Evolutionary conservation across 2,113 vertebrate species (phyloP).

Genomic region (Canis aureus): DNA sequence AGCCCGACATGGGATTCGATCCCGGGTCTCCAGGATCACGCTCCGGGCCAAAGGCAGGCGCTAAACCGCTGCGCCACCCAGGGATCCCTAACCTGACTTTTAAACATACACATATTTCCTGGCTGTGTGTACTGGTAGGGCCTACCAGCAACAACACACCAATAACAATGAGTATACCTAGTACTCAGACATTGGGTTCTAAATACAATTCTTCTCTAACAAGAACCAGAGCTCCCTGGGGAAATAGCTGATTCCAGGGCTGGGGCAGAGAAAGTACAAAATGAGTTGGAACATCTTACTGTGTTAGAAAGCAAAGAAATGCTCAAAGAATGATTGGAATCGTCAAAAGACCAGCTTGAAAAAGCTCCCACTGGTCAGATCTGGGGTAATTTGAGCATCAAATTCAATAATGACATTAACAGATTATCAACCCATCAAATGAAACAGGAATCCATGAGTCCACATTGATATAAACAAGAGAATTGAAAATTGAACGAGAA

Average conservation of each 20-base stretch:
- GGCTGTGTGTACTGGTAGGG: neutral
- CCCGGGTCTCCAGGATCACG: no score
- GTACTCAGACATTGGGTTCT: slow-evolving; percentile 14
- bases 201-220: slow-evolving; percentile 43
- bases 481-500: slow-evolving; percentile 46
- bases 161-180: neutral
- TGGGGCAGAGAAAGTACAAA: slow-evolving; percentile 25
- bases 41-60: no score
- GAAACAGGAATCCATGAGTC: slow-evolving; percentile 18
- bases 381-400: neutral
- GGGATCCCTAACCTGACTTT: neutral
- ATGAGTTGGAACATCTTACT: slow-evolving; percentile 21
- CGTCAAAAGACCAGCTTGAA: slow-evolving; percentile 10
- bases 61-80: no score
- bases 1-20: no score
- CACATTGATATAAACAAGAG: neutral
- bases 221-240: neutral
- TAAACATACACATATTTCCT: neutral
- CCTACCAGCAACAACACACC: neutral
- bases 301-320: slow-evolving; percentile 34
- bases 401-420: slow-evolving; percentile 38
- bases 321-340: neutral
- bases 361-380: neutral
- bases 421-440: slow-evolving; percentile 42
- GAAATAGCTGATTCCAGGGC: slow-evolving; percentile 16